Percentiles rank a stretch among this genome's conserved stretches.
phyloP scores from a whole-genome alignment of 2,888 invertebrate species.

The Callosobruchus maculatus region DNA sequence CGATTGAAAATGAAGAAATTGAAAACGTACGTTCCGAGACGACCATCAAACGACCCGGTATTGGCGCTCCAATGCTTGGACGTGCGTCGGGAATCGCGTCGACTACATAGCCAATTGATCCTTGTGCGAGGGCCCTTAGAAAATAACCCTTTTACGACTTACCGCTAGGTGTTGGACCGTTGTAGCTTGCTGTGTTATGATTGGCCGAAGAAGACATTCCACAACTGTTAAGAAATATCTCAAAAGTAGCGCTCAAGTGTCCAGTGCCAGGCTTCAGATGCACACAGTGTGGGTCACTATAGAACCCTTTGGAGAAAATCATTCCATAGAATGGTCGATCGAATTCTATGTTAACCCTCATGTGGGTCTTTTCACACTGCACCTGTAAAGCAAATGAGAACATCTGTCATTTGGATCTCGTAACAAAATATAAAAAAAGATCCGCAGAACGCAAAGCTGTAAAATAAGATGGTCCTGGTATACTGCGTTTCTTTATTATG shows the following conservation, averaged over 20 bases:
- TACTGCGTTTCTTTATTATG: no score
- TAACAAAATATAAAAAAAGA: no score
- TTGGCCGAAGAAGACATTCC: conserved; percentile 93
- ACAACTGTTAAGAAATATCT: conserved; percentile 89
- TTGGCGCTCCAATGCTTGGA: no score
- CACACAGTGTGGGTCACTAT: conserved; percentile 87
- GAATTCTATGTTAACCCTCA: conserved; percentile 93
- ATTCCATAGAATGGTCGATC: conserved; percentile 93
- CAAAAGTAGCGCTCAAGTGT: conserved; percentile 86
- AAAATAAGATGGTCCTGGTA: no score
- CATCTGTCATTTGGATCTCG: background rate
- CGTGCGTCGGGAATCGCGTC: no score
- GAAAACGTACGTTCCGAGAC: no score
- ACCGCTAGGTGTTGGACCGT: conserved; percentile 85
- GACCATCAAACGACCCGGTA: no score
- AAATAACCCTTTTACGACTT: no score
- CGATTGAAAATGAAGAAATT: no score
- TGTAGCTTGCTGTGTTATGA: conserved; percentile 77
- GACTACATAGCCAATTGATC: no score
- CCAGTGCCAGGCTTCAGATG: conserved; percentile 89
- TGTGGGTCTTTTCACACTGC: conserved; percentile 93
- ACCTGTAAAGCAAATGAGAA: conserved; percentile 48
- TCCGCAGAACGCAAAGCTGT: no score
- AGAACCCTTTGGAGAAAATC: conserved; percentile 93
- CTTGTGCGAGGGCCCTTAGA: no score